phyloP scores from a whole-genome alignment of 2,888 invertebrate genomes.

The Hartigia nigra region DNA sequence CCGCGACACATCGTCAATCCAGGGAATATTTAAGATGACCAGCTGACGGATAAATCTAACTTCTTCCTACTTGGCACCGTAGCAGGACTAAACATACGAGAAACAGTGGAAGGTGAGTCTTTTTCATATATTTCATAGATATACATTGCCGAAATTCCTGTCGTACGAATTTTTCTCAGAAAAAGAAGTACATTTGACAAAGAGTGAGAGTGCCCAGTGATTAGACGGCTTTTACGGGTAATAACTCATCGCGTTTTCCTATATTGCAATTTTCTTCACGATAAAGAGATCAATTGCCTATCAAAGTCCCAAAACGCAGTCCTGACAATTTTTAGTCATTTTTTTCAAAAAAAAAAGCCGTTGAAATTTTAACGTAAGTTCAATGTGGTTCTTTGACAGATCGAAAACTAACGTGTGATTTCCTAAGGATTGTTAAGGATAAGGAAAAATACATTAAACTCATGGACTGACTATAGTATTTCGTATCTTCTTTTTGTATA shows the following conservation, averaged over 20 bases:
- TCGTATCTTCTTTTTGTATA: not conserved
- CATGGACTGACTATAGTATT: too few relatives aligned
- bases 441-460: too few relatives aligned
- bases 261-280: not conserved
- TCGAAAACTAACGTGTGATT: too few relatives aligned
- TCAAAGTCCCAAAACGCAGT: not conserved
- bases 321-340: not conserved
- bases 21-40: conserved; percentile 37
- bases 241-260: not conserved
- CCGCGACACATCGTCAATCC: conserved; percentile 24
- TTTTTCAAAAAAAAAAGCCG: too few relatives aligned
- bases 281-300: not conserved
- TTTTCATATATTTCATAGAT: too few relatives aligned
- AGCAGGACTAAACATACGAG: conserved; percentile 40
- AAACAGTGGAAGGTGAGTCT: conserved; percentile 52
- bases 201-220: not conserved
- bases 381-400: too few relatives aligned
- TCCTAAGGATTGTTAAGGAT: too few relatives aligned
- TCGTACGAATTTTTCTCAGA: too few relatives aligned
- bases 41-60: conserved; percentile 56
- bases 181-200: too few relatives aligned
- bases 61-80: conserved; percentile 37
- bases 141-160: not conserved
- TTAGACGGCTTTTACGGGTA: not conserved
- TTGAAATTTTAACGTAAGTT: too few relatives aligned